Evolutionary conservation across 2,113 vertebrate genomes (phyloP).

Genomic region (Sterna hirundo): DNA sequence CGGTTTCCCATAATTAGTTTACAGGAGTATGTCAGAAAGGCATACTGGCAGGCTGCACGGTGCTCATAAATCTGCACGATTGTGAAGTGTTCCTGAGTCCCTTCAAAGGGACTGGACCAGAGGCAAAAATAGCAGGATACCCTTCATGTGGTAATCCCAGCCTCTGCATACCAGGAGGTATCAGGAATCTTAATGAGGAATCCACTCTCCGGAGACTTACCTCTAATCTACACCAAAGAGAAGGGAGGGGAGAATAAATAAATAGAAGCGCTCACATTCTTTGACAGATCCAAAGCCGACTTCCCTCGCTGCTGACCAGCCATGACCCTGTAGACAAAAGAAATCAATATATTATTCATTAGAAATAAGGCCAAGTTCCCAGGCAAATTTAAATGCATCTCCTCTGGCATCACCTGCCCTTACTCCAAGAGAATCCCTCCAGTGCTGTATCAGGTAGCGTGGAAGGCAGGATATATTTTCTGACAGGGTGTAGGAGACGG

Average conservation of each 20-base stretch:
- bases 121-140: slow-evolving; percentile 52
- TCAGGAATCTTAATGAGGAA: not conserved
- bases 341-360: not conserved
- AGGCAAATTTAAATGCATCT: not conserved
- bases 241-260: slow-evolving; percentile 4
- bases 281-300: not conserved
- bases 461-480: not conserved
- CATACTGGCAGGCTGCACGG: not conserved
- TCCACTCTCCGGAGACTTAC: not conserved
- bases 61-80: slow-evolving; percentile 20
- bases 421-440: not conserved
- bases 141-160: slow-evolving; percentile 52
- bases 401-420: not conserved
- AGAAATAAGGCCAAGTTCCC: not conserved
- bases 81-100: slow-evolving; percentile 10
- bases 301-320: not conserved
- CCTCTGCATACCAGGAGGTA: not conserved
- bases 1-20: slow-evolving; percentile 53
- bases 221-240: not conserved
- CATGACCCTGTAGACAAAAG: not conserved
- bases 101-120: slow-evolving; percentile 35
- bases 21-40: slow-evolving; percentile 22
- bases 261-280: not conserved
- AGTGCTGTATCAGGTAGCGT: not conserved
- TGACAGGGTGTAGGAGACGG: not conserved